Evolutionary conservation across 2,888 invertebrate genomes (phyloP), one percentile per base, ranked within the genome.

Genomic region (Conops quadrifasciatus): DNA sequence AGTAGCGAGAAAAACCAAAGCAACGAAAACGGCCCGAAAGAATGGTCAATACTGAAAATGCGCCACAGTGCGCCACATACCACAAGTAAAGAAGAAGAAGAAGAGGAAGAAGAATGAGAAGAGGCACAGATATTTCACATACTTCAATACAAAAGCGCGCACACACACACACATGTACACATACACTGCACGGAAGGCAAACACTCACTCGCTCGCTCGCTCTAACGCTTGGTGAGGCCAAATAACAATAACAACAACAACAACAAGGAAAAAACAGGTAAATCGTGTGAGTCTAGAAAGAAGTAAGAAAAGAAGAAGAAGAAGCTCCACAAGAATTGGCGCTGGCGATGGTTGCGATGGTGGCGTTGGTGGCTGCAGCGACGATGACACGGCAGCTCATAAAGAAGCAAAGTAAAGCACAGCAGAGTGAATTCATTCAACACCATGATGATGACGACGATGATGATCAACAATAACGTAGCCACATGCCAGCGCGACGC

Each of bases 271-370:
- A 21, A 67, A 65, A 67, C 67, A 67, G 67, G 67, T 62, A 69
- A 69, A 67, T 49, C 68, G 68, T 60, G 68, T 68, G 67, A 58
- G 47, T 5, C 67, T 47, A 53, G n/a, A 2, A 53, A 9, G 53
- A 53, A 53, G 53, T 16, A 58, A 11, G 13, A 58, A 13, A 24
- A 58, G 28, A 9, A 24, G 26, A 15, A 7, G 58, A 58, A 58
- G 16, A 58, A 36, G 36, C 9, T 7, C 5, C 9, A 36, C 5
- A 7, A 36, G 36, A 36, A 36, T 36, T 9, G 9, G 9, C 9
- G 36, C 4, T 36, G 36, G 9, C 9, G 36, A 36, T 36, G 36
- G 9, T 36, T 4, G 9, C 9, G 36, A 36, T 36, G 36, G 9
- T 36, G 36, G 9, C 9, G 36, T 7, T 36, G 36, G 9, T 36